These are phyloP conservation scores for Drosophila sordidula DNA, from an alignment of 2,888 invertebrate species.

Conservation along the genomic window DNA sequence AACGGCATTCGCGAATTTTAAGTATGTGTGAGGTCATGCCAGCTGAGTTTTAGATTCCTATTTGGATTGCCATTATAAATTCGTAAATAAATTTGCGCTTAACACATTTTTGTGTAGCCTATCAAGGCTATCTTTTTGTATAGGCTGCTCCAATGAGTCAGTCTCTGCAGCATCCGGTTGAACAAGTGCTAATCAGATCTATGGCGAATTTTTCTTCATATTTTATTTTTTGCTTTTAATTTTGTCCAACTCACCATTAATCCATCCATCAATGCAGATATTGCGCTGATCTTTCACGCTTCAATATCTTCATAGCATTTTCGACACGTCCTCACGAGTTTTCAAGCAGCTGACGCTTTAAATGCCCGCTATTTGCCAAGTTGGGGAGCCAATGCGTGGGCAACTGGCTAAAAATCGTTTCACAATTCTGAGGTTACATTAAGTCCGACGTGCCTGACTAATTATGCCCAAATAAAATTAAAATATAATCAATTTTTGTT, in stretches of 20 bases:
- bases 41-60: conserved; percentile 36
- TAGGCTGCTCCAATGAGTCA: conserved; percentile 33
- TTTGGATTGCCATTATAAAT: conserved; percentile 55
- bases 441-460: conserved; percentile 51
- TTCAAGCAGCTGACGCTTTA: conserved; percentile 2
- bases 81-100: conserved; percentile 65
- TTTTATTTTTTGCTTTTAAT: conserved; percentile 1
- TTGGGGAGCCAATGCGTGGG: conserved; percentile 33
- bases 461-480: conserved; percentile 63
- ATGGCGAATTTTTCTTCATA: conserved; percentile 43
- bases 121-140: conserved; percentile 54
- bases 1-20: conserved; percentile 56
- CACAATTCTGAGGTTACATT: conserved; percentile 27
- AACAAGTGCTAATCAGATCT: conserved; percentile 68
- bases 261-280: conserved; percentile 49
- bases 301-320: conserved; percentile 36
- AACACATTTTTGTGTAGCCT: conserved; percentile 59
- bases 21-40: conserved; percentile 58
- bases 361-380: conserved; percentile 31
- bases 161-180: conserved; percentile 56
- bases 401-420: conserved; percentile 29
- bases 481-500: conserved; percentile 45
- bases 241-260: conserved; percentile 21
- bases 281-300: conserved; percentile 43
- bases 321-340: conserved; percentile 58